Conservation (phyloP, 2,888 invertebrate genomes). For the Volucella inanis region DNA sequence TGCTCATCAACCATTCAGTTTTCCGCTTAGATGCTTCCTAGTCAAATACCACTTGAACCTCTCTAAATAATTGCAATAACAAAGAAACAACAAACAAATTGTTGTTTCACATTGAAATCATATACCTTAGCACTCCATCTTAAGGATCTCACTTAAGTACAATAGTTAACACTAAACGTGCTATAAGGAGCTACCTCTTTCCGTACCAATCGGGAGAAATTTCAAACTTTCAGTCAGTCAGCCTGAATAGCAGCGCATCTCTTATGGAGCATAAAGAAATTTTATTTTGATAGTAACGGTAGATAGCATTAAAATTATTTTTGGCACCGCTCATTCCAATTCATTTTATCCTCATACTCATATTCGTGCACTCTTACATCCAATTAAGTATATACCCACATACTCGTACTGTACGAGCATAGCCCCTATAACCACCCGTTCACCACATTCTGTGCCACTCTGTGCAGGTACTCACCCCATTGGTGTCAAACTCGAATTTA, state of each 20-base stretch:
- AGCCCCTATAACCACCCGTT: no score
- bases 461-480: not conserved
- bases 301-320: constrained; percentile 39
- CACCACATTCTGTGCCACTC: not conserved
- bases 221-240: not conserved
- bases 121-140: not conserved
- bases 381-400: constrained; percentile 44
- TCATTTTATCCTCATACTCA: constrained; percentile 16
- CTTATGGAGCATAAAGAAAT: not conserved
- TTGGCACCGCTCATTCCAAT: constrained; percentile 26
- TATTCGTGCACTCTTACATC: no score
- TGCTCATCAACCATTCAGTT: no score
- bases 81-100: not conserved
- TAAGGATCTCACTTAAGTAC: constrained; percentile 7
- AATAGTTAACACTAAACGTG: constrained; percentile 11
- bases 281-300: constrained; percentile 10
- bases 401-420: constrained; percentile 12
- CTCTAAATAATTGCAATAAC: no score
- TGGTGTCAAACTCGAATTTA: constrained; percentile 54
- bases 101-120: not conserved
- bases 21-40: no score
- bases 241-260: not conserved
- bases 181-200: not conserved
- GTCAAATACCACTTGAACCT: no score
- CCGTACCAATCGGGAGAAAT: not conserved